phyloP scores from a whole-genome alignment of 2,113 vertebrate genomes.

The Falco punctatus region DNA sequence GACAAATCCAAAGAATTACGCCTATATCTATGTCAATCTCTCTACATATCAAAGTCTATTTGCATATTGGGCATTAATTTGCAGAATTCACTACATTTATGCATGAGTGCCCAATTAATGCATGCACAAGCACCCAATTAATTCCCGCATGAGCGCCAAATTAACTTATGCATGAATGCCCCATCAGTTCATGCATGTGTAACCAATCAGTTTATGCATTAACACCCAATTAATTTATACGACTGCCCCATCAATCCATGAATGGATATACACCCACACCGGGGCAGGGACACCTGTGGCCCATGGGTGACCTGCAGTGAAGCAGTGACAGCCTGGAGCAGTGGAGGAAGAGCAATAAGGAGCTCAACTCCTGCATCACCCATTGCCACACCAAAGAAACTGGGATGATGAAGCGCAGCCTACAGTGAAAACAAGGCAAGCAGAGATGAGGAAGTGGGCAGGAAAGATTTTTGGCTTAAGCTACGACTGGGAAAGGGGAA shows the following conservation, averaged over 20 bases:
- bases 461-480: neutral
- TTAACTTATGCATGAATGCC: neutral
- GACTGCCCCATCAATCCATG: neutral
- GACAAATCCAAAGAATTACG: neutral
- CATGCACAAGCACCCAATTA: neutral
- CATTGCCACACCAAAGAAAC: neutral
- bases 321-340: neutral
- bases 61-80: neutral
- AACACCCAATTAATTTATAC: neutral
- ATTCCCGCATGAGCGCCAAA: neutral
- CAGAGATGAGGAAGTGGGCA: neutral
- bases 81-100: neutral
- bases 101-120: neutral
- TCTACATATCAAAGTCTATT: neutral
- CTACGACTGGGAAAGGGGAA: neutral
- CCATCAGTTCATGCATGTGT: neutral
- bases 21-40: neutral
- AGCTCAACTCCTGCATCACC: neutral
- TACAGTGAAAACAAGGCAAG: rapidly evolving
- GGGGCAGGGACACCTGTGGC: neutral
- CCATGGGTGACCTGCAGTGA: neutral
- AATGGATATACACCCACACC: rapidly evolving
- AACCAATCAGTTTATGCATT: neutral
- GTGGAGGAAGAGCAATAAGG: neutral
- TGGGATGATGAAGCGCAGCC: neutral